Evolutionary conservation across 2,888 invertebrate genomes (phyloP).

Genomic region (Mythimna loreyi): DNA sequence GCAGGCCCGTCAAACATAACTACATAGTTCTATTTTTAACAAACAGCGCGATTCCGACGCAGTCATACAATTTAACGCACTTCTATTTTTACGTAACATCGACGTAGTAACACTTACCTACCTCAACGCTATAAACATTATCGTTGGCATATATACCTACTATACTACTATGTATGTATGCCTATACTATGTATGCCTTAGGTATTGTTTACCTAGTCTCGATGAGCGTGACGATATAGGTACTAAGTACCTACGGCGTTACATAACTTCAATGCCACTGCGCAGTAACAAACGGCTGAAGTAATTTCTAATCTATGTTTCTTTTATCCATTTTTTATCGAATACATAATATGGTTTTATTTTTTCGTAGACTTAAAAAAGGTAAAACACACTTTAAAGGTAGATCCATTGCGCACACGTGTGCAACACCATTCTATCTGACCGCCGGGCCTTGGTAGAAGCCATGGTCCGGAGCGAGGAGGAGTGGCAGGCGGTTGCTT

Average conservation of each 20-base stretch:
- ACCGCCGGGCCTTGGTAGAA: no score
- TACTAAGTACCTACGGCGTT: conserved; percentile 2
- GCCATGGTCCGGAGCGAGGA: no score
- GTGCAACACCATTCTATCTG: no score
- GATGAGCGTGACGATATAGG: neutral
- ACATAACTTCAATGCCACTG: conserved; percentile 32
- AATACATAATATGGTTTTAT: conserved; percentile 10
- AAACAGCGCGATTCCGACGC: conserved; percentile 1
- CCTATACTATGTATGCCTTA: no score
- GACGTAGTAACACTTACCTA: conserved; percentile 38
- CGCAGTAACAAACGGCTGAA: conserved; percentile 7
- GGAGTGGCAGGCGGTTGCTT: no score
- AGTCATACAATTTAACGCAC: neutral
- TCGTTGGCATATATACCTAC: conserved; percentile 29
- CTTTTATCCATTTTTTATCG: neutral
- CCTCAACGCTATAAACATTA: conserved; percentile 44
- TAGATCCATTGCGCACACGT: no score
- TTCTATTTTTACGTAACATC: conserved; percentile 29
- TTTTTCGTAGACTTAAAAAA: no score
- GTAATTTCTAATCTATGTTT: conserved; percentile 19
- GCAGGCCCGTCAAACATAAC: no score
- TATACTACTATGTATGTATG: conserved; percentile 19
- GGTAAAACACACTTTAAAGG: no score
- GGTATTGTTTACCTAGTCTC: conserved; percentile 48
- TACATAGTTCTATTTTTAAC: conserved; percentile 10